Percentiles rank a stretch among this genome's conserved stretches.
phyloP scores from a whole-genome alignment of 2,888 invertebrate genomes.

The Achlya flavicornis region DNA sequence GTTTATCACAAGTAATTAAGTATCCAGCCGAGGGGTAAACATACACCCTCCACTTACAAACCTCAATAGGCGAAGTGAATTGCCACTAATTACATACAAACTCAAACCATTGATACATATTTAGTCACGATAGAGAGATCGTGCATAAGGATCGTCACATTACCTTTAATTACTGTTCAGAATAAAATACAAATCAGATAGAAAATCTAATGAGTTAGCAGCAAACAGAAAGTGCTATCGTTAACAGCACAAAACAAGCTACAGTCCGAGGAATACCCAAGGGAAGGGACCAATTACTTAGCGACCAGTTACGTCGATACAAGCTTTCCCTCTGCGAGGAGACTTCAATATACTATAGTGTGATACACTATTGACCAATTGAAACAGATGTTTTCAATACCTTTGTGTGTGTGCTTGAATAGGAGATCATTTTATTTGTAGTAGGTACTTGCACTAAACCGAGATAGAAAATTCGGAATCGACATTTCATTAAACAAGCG shows the following conservation, averaged over 20 bases:
- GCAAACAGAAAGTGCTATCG: constrained; percentile 55
- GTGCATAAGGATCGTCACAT: constrained; percentile 5
- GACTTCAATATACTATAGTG: constrained; percentile 27
- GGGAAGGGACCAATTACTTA: constrained; percentile 74
- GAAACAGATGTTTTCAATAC: constrained; percentile 20
- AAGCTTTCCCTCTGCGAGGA: constrained; percentile 48
- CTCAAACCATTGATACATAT: not conserved
- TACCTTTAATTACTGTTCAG: constrained; percentile 9
- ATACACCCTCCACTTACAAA: constrained; percentile 17
- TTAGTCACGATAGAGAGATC: not conserved
- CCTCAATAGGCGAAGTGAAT: constrained; percentile 17
- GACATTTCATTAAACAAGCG: constrained; percentile 9
- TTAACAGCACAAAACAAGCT: constrained; percentile 58
- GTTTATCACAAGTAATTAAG: constrained; percentile 30
- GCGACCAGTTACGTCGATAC: constrained; percentile 59
- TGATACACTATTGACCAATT: constrained; percentile 32
- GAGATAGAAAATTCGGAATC: not conserved
- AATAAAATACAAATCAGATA: constrained; percentile 29
- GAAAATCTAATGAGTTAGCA: constrained; percentile 59
- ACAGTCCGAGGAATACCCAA: constrained; percentile 48
- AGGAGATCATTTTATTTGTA: constrained; percentile 4
- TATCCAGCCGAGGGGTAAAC: constrained; percentile 20
- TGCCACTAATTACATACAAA: constrained; percentile 15
- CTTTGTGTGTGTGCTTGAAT: not conserved
- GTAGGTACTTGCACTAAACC: not conserved